Conservation (phyloP, 1,140 invertebrate genomes). For the Monochamus saltuarius region DNA sequence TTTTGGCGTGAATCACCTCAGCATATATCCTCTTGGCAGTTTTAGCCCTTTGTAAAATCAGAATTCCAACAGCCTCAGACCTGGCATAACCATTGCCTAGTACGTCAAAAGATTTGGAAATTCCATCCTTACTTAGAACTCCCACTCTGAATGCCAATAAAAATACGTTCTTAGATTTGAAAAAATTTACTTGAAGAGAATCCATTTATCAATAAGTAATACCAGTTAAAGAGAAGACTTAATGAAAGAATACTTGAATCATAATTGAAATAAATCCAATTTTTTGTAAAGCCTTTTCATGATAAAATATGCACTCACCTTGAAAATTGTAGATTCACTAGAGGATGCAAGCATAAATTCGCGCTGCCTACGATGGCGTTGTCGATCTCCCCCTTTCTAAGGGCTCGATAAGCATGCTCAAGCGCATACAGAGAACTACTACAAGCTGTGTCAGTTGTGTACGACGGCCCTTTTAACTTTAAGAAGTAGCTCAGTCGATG, state of each 20-base stretch:
- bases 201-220: too few relatives aligned
- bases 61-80: conserved; percentile 73
- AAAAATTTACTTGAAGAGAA: too few relatives aligned
- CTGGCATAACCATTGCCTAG: conserved; percentile 74
- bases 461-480: conserved; percentile 74
- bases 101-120: conserved; percentile 88
- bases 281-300: too few relatives aligned
- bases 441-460: conserved; percentile 85
- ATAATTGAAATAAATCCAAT: background rate
- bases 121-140: conserved; percentile 82
- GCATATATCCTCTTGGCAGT: conserved; percentile 75
- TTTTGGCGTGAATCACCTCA: conserved; percentile 57
- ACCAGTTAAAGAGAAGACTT: too few relatives aligned
- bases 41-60: conserved; percentile 80
- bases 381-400: conserved; percentile 78
- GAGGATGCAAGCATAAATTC: conserved; percentile 82
- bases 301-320: conserved; percentile 47
- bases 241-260: too few relatives aligned
- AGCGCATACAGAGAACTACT: conserved; percentile 85
- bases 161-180: background rate
- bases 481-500: conserved; percentile 83
- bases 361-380: conserved; percentile 83
- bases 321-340: conserved; percentile 80
- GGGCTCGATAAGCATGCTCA: conserved; percentile 76
- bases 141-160: conserved; percentile 62